Base-by-base conservation (phyloP, 1,140 invertebrate genomes). In the Agraylea sexmaculata region DNA sequence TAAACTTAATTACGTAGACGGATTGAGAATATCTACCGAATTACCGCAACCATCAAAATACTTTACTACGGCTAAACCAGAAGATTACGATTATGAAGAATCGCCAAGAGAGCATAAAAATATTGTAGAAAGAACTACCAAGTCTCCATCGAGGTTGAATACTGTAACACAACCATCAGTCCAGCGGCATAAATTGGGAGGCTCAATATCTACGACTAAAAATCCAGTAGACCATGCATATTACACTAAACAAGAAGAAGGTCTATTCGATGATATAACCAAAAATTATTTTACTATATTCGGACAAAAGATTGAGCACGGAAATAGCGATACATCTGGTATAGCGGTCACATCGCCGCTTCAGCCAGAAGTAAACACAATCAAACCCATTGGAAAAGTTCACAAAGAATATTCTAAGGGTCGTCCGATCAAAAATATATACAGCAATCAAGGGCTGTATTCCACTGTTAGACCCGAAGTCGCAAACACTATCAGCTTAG, bases 261-360 rank as follows among this genome's bases (percentile, higher is more conserved):
- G 68, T 22, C 67, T 77, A 19, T 60, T 83, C 23, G 81, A 83
- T 45, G 79, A 83, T 45, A 78, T 78, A 7, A 83, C 80, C 2
- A 80, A 78, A 51, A 79, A 80, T 46, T 82, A 80, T 34, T 82
- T 83, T 46, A 80, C 78, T 17, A 70, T 78, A 42, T 83, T 83
- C 46, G 81, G 81, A 0, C 76, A 81, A 49, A 83, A 82, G 55
- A 50, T 83, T 3, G 66, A 68, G 32, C 62, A 65, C 47, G 57
- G 53, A 63, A 44, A 58, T 40, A 43, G 64, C 50, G 51, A 80
- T 67, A 16, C 74, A 56, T 34, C 73, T 68, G 23, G 64, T 55
- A 23, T 75, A 17, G 62, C 58, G 3, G 65, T 64, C 8, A 68
- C 65, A 10, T 55, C 58, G 12, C 58, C 68, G 1, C 45, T 64